Base-by-base conservation (phyloP, 2,888 invertebrate genomes). In the Temnothorax ravouxi region DNA sequence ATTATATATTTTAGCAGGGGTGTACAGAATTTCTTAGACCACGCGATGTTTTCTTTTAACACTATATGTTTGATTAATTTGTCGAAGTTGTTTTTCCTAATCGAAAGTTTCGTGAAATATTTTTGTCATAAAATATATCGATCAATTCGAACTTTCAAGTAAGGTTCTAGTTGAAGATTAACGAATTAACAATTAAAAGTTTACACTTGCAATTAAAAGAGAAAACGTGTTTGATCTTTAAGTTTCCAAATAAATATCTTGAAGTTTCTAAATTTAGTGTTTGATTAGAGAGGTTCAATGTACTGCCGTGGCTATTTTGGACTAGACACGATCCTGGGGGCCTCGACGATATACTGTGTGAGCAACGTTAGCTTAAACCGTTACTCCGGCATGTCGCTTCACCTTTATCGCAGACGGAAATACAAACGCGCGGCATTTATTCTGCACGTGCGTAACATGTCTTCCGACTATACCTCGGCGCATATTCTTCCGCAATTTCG, bases 321-420 rank as follows among this genome's bases (percentile, higher is more conserved):
- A 21, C 41, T 79, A 71, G 79, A 71, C 56, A 71, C 71, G 71
- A 21, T 59, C 71, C 79, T 71, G 79, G 8, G 8, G 47, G 56
- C 34, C 38, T 50, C 59, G 67, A 71, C 77, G 69, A 64, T 74
- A 75, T 38, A 81, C 83, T 76, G 54, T 81, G 77, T 54, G 71
- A 79, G 66, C 76, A 86, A 87, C 79, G 83, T 80, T 83, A 79
- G 83, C 54, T 86, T 80, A 83, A 86, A 89, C 89, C 88, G 89
- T 89, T 89, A 89, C 86, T 83, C 72, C 79, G 67, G 29, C 72
- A 69, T 72, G 64, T 74, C 62, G 69, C 86, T 81, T 84, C 56
- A 44, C 52, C 87, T 56, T 80, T 86, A 87, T 87, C 77, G 61
- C 74, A 85, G 84, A 83, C 80, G 79, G 72, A 79, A 59, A 79